These are phyloP conservation scores for Drosophila busckii DNA, from an alignment of 1,140 invertebrate species.

Conservation along the genomic window DNA sequence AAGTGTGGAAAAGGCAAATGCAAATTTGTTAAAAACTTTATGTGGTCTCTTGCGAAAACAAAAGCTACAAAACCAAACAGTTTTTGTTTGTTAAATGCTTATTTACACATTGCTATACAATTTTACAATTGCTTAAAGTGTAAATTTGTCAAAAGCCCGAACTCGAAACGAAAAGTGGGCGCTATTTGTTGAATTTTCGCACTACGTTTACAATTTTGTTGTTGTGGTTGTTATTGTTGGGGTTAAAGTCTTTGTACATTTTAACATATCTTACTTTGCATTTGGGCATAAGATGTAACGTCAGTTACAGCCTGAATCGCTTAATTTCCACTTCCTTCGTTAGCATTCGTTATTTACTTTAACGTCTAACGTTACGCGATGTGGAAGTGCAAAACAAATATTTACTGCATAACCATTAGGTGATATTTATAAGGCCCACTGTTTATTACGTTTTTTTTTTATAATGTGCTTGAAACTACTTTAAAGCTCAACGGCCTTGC, in stretches of 20 bases:
- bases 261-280: conserved; percentile 16
- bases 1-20: conserved; percentile 12
- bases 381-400: conserved; percentile 52
- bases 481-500: too few relatives aligned
- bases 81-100: conserved; percentile 61
- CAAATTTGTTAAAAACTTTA: conserved; percentile 29
- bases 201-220: conserved; percentile 24
- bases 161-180: conserved; percentile 32
- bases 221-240: conserved; percentile 33
- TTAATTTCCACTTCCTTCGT: conserved; percentile 39
- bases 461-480: too few relatives aligned
- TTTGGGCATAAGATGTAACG: too few relatives aligned
- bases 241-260: conserved; percentile 3
- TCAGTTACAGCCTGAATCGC: conserved; percentile 23
- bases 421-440: too few relatives aligned
- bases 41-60: conserved; percentile 60
- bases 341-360: conserved; percentile 10
- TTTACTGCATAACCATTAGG: too few relatives aligned
- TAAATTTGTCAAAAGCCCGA: conserved; percentile 59
- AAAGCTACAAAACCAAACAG: conserved; percentile 10
- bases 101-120: conserved; percentile 61
- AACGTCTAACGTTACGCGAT: conserved; percentile 20
- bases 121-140: conserved; percentile 72
- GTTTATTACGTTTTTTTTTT: too few relatives aligned
- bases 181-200: conserved; percentile 66